Conservation (phyloP, 2,888 invertebrate genomes). For the Eupeodes latifasciatus region DNA sequence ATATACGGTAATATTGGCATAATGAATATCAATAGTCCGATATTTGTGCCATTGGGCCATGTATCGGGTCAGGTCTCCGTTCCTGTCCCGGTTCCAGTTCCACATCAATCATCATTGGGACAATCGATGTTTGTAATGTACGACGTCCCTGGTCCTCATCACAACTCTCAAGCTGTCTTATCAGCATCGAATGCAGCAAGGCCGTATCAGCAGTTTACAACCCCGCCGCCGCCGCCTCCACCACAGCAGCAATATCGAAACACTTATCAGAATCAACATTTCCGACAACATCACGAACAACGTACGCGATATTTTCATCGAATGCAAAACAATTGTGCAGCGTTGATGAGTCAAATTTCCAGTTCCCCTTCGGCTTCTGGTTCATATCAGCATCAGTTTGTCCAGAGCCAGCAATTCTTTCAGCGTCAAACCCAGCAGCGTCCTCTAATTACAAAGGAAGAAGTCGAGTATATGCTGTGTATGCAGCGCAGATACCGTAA, state of each 20-base stretch:
- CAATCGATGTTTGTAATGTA: slow-evolving; percentile 49
- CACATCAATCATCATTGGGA: slow-evolving; percentile 15
- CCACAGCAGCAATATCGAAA: slow-evolving; percentile 1
- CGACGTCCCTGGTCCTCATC: slow-evolving; percentile 21
- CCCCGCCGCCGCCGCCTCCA: neutral
- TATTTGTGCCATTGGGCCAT: slow-evolving; percentile 67
- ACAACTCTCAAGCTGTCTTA: neutral
- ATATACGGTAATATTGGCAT: slow-evolving; percentile 1
- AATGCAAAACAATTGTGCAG: slow-evolving; percentile 10
- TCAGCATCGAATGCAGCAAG: neutral
- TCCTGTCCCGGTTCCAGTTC: neutral
- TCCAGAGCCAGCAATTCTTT: slow-evolving; percentile 43
- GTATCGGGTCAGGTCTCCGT: slow-evolving; percentile 2
- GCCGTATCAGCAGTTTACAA: slow-evolving; percentile 12
- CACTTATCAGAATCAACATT: slow-evolving; percentile 40
- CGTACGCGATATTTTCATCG: slow-evolving; percentile 45
- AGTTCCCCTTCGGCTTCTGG: neutral
- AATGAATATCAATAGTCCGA: slow-evolving; percentile 67
- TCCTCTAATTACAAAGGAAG: slow-evolving; percentile 63
- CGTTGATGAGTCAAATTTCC: slow-evolving; percentile 11
- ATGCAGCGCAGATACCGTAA: slow-evolving; percentile 44
- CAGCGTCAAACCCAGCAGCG: slow-evolving; percentile 34
- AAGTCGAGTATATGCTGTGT: slow-evolving; percentile 57
- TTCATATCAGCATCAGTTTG: slow-evolving; percentile 53
- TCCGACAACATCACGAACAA: slow-evolving; percentile 47